A percentile compares a stretch with the other conserved stretches of the same genome.
phyloP scores from a whole-genome alignment of 2,888 invertebrate species.

The Candidula unifasciata region DNA sequence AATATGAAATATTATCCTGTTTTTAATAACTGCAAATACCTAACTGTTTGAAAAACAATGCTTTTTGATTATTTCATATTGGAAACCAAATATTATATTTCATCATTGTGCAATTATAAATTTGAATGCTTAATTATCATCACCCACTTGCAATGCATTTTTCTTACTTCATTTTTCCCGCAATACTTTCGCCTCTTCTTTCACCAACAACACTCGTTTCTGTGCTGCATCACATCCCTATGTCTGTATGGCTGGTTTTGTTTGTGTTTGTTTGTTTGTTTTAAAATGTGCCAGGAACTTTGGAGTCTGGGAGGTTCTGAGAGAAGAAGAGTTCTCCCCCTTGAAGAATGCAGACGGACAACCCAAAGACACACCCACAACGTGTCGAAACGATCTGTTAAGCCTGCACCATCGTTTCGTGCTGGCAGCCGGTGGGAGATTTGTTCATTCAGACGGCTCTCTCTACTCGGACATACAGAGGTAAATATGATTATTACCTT shows the following conservation, averaged over 20 bases:
- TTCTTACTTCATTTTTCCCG: neutral
- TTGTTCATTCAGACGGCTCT: constrained; percentile 79
- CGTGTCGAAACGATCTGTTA: constrained; percentile 86
- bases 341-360: constrained; percentile 94
- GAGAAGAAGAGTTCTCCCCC: constrained; percentile 96
- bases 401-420: constrained; percentile 83
- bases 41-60: too few relatives aligned
- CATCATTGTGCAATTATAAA: neutral
- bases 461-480: constrained; percentile 78
- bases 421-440: constrained; percentile 87
- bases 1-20: neutral
- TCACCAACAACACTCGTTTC: constrained; percentile 7
- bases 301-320: constrained; percentile 91
- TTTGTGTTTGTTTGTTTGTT: constrained; percentile 52
- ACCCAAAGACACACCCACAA: constrained; percentile 93
- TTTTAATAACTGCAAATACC: neutral
- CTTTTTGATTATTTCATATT: neutral
- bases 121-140: neutral
- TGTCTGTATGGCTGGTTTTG: constrained; percentile 53
- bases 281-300: constrained; percentile 79
- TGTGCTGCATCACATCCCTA: neutral
- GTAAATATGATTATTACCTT: constrained; percentile 57
- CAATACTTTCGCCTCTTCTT: neutral
- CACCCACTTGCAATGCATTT: neutral
- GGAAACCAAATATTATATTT: neutral